Conservation (phyloP, 2,113 vertebrate species). For the Ascaphus truei region DNA sequence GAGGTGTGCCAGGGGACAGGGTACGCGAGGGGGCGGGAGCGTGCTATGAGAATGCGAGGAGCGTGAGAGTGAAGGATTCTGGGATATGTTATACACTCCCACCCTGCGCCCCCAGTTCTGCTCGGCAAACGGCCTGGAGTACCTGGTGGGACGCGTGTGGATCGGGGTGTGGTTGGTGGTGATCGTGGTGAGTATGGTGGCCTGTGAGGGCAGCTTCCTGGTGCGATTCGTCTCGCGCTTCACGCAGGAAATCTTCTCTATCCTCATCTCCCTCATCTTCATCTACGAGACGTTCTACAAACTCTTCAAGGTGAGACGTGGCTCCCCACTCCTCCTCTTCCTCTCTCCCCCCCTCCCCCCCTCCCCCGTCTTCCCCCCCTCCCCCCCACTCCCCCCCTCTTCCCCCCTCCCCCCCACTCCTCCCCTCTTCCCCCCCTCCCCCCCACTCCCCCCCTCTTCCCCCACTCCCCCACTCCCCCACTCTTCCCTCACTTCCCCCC, state of each 20-base stretch:
- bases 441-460: neutral
- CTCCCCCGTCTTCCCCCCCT: neutral
- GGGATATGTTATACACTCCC: neutral
- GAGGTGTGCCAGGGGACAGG: neutral
- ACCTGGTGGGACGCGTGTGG: conserved; percentile 92
- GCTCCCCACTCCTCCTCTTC: neutral
- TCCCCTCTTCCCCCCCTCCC: too few relatives aligned
- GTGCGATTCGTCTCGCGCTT: conserved; percentile 96
- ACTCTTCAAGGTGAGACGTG: conserved; percentile 77
- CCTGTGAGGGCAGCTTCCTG: conserved; percentile 91
- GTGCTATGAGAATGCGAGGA: neutral
- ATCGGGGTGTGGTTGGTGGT: conserved; percentile 95
- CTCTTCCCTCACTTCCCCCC: too few relatives aligned
- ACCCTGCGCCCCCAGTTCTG: conserved; percentile 77
- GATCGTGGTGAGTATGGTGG: conserved; percentile 89
- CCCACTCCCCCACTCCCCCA: too few relatives aligned
- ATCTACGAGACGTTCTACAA: conserved; percentile 97
- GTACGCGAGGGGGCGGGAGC: too few relatives aligned
- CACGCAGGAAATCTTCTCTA: conserved; percentile 97
- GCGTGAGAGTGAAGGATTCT: neutral
- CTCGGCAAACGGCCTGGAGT: conserved; percentile 84
- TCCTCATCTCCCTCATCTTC: conserved; percentile 97
- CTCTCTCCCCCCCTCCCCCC: neutral
- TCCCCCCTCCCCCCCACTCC: too few relatives aligned
- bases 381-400: neutral